Conservation (phyloP, 2,113 vertebrate species). For the Tamias sibiricus region DNA sequence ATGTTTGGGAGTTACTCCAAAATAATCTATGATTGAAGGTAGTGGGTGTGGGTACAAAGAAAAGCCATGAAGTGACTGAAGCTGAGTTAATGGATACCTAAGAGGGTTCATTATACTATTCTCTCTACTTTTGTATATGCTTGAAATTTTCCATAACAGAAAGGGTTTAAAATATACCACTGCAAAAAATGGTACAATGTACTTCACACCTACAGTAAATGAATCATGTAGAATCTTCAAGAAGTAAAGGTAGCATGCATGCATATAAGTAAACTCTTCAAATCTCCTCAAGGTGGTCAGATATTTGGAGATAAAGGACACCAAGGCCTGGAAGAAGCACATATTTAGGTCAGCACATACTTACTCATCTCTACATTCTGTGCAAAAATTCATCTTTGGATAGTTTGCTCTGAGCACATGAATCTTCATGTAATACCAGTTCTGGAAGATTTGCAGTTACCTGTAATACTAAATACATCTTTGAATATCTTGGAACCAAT, state of each 20-base stretch:
- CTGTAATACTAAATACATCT: neutral
- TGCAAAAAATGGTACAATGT: neutral
- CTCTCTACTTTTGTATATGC: neutral
- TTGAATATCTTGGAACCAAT: constrained; percentile 19
- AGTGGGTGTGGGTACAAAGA: neutral
- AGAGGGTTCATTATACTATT: neutral
- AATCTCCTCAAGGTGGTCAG: neutral
- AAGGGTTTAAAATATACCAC: neutral
- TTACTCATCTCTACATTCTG: neutral
- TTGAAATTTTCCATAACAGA: constrained; percentile 7
- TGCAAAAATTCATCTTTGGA: neutral
- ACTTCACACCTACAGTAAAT: constrained; percentile 10
- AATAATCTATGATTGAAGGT: constrained; percentile 15
- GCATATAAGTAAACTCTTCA: neutral
- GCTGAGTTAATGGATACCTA: neutral
- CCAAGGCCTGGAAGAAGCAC: neutral
- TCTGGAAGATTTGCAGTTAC: neutral
- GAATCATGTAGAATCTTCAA: constrained; percentile 1
- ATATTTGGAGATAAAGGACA: neutral
- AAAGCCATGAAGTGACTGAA: neutral
- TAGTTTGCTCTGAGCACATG: constrained; percentile 16
- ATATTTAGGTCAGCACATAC: neutral
- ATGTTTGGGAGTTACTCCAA: neutral
- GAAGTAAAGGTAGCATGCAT: neutral
- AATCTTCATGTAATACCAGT: neutral